phyloP scores from a whole-genome alignment of 2,113 vertebrate genomes.

The Acrocephalus kingi region DNA sequence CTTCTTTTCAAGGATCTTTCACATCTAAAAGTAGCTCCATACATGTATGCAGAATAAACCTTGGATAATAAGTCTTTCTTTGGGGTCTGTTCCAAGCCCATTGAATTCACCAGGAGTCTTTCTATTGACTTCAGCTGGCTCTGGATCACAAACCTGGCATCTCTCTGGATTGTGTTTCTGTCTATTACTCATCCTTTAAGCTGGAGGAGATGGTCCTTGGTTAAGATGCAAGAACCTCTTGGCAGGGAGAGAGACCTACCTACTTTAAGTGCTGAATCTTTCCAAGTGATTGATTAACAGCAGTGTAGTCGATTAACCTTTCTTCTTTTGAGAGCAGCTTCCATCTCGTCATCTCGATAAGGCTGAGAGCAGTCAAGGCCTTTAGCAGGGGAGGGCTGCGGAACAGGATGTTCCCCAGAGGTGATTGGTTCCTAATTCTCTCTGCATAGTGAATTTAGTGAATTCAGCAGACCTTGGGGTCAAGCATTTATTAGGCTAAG shows the following conservation, averaged over 20 bases:
- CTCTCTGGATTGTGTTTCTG: constrained; percentile 16
- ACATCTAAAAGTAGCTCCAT: not conserved
- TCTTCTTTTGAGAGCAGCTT: constrained; percentile 61
- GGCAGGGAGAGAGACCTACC: constrained; percentile 36
- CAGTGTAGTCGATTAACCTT: constrained; percentile 66
- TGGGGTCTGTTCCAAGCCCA: constrained; percentile 16
- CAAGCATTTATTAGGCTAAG: constrained; percentile 72
- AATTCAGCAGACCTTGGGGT: constrained; percentile 71
- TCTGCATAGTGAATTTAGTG: constrained; percentile 67
- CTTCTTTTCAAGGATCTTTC: constrained; percentile 13
- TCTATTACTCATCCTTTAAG: constrained; percentile 30
- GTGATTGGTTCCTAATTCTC: constrained; percentile 66
- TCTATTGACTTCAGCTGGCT: constrained; percentile 43
- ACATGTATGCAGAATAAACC: not conserved
- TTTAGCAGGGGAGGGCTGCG: constrained; percentile 54
- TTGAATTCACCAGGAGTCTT: constrained; percentile 25
- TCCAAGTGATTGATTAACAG: constrained; percentile 69
- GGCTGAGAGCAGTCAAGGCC: constrained; percentile 74
- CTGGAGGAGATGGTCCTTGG: constrained; percentile 41
- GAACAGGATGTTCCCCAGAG: constrained; percentile 54
- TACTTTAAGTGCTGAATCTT: constrained; percentile 51
- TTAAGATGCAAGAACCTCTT: constrained; percentile 55
- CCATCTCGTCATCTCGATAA: constrained; percentile 47
- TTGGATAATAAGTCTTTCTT: constrained; percentile 22
- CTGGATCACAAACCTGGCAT: constrained; percentile 30